Evolutionary conservation across 2,888 invertebrate species (phyloP).

Genomic region (Drosophila basisetae): DNA sequence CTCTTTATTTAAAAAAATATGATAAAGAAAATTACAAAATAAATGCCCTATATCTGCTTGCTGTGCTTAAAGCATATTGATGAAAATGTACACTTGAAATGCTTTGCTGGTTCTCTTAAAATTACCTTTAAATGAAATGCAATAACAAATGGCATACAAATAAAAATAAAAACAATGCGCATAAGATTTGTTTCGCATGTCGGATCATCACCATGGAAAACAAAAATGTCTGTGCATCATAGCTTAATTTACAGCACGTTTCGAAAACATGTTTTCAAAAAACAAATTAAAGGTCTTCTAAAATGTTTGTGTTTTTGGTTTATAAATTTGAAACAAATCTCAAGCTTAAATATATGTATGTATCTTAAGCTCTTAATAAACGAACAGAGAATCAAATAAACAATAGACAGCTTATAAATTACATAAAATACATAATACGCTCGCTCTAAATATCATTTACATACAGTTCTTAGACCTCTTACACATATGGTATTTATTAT

Average conservation of each 20-base stretch:
- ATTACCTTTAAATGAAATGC: conserved; percentile 49
- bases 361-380: conserved; percentile 44
- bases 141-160: conserved; percentile 54
- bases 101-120: conserved; percentile 62
- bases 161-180: conserved; percentile 28
- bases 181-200: conserved; percentile 44
- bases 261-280: conserved; percentile 4
- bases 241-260: conserved; percentile 50
- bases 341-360: conserved; percentile 42
- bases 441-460: conserved; percentile 65
- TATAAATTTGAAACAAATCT: conserved; percentile 61
- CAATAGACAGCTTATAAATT: conserved; percentile 68
- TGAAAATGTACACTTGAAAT: conserved; percentile 75
- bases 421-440: conserved; percentile 73
- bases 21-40: conserved; percentile 50
- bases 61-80: conserved; percentile 72
- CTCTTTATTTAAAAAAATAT: conserved; percentile 33
- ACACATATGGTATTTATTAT: conserved; percentile 41
- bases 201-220: conserved; percentile 21
- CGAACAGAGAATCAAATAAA: conserved; percentile 53
- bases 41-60: conserved; percentile 55
- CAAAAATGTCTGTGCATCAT: conserved; percentile 9
- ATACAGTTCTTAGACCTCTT: conserved; percentile 68
- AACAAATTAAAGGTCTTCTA: conserved; percentile 8
- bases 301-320: conserved; percentile 30